These are phyloP conservation scores for Kobus ellipsiprymnus DNA, from an alignment of 2,113 vertebrate genomes.

Conservation along the genomic window DNA sequence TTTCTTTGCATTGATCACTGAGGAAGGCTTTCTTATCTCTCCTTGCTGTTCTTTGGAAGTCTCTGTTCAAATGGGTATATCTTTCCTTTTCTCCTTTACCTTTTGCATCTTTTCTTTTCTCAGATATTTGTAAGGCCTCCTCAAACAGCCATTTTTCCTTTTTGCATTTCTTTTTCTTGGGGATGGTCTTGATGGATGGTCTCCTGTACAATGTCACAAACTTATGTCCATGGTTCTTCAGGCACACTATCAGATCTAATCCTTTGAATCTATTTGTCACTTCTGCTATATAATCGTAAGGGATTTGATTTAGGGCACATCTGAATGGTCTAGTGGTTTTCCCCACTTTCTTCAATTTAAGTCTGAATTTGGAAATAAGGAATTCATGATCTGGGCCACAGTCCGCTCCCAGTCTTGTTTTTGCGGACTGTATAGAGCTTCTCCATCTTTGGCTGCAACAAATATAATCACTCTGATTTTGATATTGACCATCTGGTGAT, in stretches of 20 bases:
- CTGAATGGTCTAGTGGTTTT: background rate
- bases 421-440: background rate
- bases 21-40: background rate
- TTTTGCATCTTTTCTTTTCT: background rate
- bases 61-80: background rate
- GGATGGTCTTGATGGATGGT: background rate
- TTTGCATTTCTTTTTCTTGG: background rate
- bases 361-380: background rate
- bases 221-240: background rate
- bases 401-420: background rate
- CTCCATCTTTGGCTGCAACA: background rate
- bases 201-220: background rate
- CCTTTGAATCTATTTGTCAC: background rate
- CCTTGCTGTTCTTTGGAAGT: background rate
- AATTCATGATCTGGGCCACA: background rate
- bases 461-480: background rate
- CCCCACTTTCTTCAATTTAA: background rate
- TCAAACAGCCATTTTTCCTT: background rate
- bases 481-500: background rate
- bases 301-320: background rate
- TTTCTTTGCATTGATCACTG: background rate
- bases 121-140: background rate
- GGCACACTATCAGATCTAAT: background rate
- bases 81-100: background rate
- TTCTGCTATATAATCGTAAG: background rate